phyloP scores from a whole-genome alignment of 2,113 vertebrate genomes.

The Fulica atra region DNA sequence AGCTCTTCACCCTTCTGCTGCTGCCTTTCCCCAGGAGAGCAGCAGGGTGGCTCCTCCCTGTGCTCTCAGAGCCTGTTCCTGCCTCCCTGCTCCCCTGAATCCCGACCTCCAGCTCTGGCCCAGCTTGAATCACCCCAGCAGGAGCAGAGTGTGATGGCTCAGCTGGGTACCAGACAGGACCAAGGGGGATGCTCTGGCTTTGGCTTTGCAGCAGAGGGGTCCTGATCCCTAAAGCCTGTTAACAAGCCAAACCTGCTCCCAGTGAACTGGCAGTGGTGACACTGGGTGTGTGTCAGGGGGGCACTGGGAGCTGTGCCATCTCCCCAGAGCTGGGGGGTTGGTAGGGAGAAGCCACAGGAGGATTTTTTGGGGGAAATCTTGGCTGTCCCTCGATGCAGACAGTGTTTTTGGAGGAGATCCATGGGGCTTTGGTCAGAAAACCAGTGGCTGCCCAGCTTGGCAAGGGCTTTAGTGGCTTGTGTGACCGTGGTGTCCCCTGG shows the following conservation, averaged over 20 bases:
- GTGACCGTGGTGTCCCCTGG: background rate
- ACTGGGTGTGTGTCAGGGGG: background rate
- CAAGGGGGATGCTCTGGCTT: background rate
- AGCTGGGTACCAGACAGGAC: background rate
- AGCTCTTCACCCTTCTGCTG: background rate
- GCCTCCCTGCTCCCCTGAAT: background rate
- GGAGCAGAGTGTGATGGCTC: background rate
- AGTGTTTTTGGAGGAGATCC: background rate
- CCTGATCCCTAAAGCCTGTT: background rate
- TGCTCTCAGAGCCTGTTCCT: background rate
- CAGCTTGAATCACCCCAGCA: too few relatives aligned
- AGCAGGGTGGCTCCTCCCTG: background rate
- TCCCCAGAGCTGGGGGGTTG: fast-evolving
- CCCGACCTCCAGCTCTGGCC: too few relatives aligned
- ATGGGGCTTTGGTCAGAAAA: background rate
- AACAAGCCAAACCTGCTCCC: background rate
- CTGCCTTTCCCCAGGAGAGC: background rate
- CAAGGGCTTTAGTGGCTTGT: background rate
- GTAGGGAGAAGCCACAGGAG: background rate
- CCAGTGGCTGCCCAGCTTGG: background rate
- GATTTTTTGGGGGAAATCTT: fast-evolving
- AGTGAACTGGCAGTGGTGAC: fast-evolving
- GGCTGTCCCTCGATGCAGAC: fast-evolving
- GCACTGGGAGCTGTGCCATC: fast-evolving
- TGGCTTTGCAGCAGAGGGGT: background rate